A percentile compares a stretch with the other conserved stretches of the same genome.
Evolutionary conservation across 2,888 invertebrate genomes (phyloP).

Genomic region (Heliconius ethilla): DNA sequence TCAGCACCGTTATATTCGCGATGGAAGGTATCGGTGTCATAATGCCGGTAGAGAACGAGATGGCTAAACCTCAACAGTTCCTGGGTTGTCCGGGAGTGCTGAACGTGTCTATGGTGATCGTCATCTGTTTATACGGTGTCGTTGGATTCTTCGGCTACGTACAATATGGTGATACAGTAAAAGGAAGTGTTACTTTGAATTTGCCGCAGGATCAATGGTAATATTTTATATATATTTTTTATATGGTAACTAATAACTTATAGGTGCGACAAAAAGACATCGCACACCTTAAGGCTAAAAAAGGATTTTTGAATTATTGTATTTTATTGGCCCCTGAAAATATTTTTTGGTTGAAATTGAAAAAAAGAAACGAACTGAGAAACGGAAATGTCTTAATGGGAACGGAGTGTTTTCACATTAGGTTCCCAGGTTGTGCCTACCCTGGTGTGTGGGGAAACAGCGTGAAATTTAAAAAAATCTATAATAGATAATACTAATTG

Average conservation of each 20-base stretch:
- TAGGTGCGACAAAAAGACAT: neutral
- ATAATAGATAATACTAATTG: too few relatives aligned
- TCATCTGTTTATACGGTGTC: conserved; percentile 88
- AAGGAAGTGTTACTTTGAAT: conserved; percentile 92
- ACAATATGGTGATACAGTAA: conserved; percentile 87
- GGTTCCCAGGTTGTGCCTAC: too few relatives aligned
- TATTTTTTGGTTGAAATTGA: too few relatives aligned
- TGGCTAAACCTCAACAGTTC: conserved; percentile 90
- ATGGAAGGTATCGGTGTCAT: conserved; percentile 98
- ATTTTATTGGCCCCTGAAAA: too few relatives aligned
- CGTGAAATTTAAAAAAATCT: too few relatives aligned
- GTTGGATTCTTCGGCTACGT: conserved; percentile 96
- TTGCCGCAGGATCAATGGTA: conserved; percentile 85
- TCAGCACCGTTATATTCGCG: conserved; percentile 95
- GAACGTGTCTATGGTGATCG: conserved; percentile 91
- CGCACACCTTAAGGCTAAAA: too few relatives aligned
- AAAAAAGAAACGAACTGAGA: too few relatives aligned
- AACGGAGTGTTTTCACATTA: too few relatives aligned
- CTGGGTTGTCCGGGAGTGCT: conserved; percentile 92
- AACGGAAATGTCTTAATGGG: too few relatives aligned
- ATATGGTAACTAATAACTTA: neutral
- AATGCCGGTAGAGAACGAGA: conserved; percentile 96
- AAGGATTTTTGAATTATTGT: too few relatives aligned
- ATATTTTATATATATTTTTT: conserved; percentile 48
- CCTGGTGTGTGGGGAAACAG: too few relatives aligned